Conservation (phyloP, 2,797 vertebrate species). For the Acanthis flammea region DNA sequence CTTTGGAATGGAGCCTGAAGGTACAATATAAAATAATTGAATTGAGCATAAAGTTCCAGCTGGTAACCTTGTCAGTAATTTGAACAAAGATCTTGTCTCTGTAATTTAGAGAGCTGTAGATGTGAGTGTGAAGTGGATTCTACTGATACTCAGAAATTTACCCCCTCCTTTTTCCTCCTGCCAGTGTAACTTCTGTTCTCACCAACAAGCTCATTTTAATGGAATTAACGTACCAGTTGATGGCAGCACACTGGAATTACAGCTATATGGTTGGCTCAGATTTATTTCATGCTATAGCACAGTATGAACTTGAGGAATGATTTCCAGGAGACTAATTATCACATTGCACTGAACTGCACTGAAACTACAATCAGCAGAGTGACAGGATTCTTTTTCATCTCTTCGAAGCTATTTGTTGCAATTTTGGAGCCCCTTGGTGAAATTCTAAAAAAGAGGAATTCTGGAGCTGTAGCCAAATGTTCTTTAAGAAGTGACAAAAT, state of each 20-base stretch:
- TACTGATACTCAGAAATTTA: conserved; percentile 15
- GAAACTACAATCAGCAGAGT: neutral
- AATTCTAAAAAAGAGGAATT: neutral
- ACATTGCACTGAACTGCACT: neutral
- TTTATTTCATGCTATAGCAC: conserved; percentile 58
- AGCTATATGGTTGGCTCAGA: conserved; percentile 35
- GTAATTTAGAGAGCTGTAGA: conserved; percentile 58
- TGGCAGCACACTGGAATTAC: conserved; percentile 17
- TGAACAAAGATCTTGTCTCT: conserved; percentile 64
- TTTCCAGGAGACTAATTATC: conserved; percentile 61
- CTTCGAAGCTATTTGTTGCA: conserved; percentile 27
- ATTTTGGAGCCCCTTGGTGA: neutral
- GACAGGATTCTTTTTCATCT: conserved; percentile 13
- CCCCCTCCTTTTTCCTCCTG: neutral
- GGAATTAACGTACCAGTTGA: conserved; percentile 42
- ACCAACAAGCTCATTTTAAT: conserved; percentile 39
- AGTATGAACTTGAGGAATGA: conserved; percentile 60
- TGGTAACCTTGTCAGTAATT: conserved; percentile 75
- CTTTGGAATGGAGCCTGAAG: conserved; percentile 77
- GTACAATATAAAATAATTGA: conserved; percentile 80
- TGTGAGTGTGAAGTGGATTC: conserved; percentile 39
- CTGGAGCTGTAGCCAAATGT: neutral
- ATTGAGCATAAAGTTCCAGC: conserved; percentile 73
- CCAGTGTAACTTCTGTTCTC: conserved; percentile 24
- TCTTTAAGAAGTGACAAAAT: neutral